phyloP scores from a whole-genome alignment of 2,797 vertebrate species.

The Scolopax rusticola region DNA sequence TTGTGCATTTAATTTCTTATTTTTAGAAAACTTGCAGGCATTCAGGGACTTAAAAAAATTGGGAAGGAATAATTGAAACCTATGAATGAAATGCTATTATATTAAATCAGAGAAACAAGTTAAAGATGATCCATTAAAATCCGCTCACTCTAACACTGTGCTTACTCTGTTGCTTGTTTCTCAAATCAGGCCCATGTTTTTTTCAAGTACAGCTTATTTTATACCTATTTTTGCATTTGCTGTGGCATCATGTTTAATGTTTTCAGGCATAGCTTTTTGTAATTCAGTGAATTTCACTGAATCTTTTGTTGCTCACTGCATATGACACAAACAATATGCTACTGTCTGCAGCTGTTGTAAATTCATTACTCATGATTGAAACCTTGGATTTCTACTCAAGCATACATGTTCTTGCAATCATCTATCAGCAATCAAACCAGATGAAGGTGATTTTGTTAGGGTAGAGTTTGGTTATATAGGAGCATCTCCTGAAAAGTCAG shows the following conservation, averaged over 20 bases:
- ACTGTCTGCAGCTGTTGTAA: not conserved
- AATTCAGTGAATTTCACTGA: not conserved
- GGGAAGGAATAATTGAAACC: not conserved
- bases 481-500: not conserved
- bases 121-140: not conserved
- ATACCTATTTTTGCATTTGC: not conserved
- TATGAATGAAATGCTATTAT: not conserved
- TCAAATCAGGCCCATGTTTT: not conserved
- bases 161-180: not conserved
- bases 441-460: not conserved
- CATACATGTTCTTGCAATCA: not conserved
- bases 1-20: not conserved
- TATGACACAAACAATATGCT: not conserved
- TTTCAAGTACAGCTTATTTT: not conserved
- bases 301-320: conserved; percentile 1
- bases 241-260: not conserved
- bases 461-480: not conserved
- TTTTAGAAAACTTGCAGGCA: not conserved
- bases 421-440: not conserved
- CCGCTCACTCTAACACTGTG: not conserved
- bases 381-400: not conserved
- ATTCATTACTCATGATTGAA: conserved; percentile 17
- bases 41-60: not conserved
- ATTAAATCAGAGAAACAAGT: not conserved
- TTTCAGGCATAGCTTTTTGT: not conserved